These are phyloP conservation scores for Molossus alvarezi DNA, from an alignment of 2,797 vertebrate species.

Conservation along the genomic window DNA sequence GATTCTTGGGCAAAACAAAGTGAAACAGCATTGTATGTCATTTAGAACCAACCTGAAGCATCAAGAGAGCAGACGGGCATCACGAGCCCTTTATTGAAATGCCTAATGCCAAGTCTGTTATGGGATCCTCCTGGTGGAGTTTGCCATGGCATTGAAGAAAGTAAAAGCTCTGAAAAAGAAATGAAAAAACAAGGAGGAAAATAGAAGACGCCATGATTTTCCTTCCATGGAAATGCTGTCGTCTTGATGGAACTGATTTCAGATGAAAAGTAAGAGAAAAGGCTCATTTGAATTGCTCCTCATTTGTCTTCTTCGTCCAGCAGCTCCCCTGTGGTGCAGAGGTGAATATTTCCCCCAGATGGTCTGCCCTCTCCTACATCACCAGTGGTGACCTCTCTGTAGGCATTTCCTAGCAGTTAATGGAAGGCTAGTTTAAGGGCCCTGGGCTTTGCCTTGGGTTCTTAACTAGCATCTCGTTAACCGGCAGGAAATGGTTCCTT, in stretches of 20 bases:
- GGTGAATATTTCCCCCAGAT: not conserved
- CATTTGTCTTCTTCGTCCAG: not conserved
- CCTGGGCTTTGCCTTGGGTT: constrained; percentile 79
- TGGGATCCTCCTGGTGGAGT: not conserved
- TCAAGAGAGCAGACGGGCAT: constrained; percentile 36
- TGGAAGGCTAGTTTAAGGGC: constrained; percentile 71
- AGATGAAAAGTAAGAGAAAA: not conserved
- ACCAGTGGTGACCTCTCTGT: constrained; percentile 41
- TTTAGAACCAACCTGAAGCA: constrained; percentile 50
- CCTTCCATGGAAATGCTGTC: not conserved
- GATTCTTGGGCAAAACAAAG: constrained; percentile 62
- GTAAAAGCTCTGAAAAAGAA: constrained; percentile 11
- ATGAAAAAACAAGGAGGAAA: not conserved
- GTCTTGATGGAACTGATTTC: not conserved
- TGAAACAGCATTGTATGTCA: constrained; percentile 11
- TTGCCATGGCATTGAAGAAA: not conserved
- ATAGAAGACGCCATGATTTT: not conserved
- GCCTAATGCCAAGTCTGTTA: constrained; percentile 35
- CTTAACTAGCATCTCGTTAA: constrained; percentile 83
- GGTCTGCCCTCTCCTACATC: not conserved
- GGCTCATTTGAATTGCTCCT: not conserved
- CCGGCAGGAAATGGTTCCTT: constrained; percentile 84
- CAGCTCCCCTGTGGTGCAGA: not conserved
- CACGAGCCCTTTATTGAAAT: constrained; percentile 56
- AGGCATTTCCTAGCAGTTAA: constrained; percentile 76